Percentiles rank a stretch among this genome's conserved stretches.
Evolutionary conservation across 2,113 vertebrate species (phyloP).

Genomic region (Mus musculus): DNA sequence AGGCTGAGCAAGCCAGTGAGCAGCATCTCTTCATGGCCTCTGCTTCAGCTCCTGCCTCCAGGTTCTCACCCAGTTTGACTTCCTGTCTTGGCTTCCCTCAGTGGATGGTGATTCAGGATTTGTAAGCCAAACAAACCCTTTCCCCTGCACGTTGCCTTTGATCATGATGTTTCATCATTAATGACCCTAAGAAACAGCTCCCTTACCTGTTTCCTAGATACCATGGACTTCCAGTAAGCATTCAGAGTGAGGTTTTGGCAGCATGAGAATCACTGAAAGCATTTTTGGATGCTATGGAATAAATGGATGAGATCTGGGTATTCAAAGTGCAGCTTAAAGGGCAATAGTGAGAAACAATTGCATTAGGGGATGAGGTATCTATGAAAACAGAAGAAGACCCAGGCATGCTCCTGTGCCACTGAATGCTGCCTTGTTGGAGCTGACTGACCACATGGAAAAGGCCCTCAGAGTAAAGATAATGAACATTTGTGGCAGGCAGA

Average conservation of each 20-base stretch:
- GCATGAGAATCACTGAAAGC: slow-evolving; percentile 90
- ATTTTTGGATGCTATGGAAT: slow-evolving; percentile 95
- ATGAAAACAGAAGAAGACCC: slow-evolving; percentile 92
- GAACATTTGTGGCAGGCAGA: slow-evolving; percentile 95
- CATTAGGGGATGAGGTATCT: slow-evolving; percentile 92
- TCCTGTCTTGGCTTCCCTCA: not conserved
- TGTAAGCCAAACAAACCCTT: not conserved
- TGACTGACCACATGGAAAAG: slow-evolving; percentile 92
- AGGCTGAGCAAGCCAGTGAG: too few species aligned
- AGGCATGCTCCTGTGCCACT: slow-evolving; percentile 93
- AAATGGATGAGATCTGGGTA: slow-evolving; percentile 95
- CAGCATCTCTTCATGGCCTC: too few species aligned
- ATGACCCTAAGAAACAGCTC: slow-evolving; percentile 83
- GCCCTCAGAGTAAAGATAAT: slow-evolving; percentile 95
- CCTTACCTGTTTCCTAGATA: slow-evolving; percentile 91
- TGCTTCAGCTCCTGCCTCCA: too few species aligned
- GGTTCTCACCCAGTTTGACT: not conserved
- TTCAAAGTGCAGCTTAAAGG: slow-evolving; percentile 83
- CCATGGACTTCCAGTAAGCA: slow-evolving; percentile 90
- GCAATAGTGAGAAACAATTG: slow-evolving; percentile 90
- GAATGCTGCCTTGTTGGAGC: slow-evolving; percentile 96
- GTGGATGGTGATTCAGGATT: not conserved
- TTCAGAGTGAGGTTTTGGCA: slow-evolving; percentile 92
- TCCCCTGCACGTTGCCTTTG: not conserved
- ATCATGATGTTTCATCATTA: not conserved